phyloP scores from a whole-genome alignment of 2,113 vertebrate species.

The Cavia aperea region DNA sequence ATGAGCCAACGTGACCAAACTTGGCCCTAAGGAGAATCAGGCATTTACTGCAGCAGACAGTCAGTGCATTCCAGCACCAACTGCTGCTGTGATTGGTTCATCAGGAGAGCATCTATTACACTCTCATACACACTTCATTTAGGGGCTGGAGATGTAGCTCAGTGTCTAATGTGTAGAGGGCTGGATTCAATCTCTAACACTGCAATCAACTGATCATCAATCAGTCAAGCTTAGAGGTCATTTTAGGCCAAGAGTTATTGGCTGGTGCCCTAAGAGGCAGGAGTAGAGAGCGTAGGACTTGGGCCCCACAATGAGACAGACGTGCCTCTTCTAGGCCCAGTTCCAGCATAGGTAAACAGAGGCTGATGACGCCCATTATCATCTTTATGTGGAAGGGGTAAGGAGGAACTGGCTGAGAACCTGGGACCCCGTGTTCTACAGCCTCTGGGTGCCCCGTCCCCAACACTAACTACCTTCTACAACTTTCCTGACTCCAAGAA shows the following conservation, averaged over 20 bases:
- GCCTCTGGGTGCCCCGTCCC: background rate
- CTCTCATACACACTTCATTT: background rate
- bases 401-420: background rate
- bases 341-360: background rate
- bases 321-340: background rate
- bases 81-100: background rate
- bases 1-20: background rate
- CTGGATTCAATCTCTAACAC: background rate
- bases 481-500: background rate
- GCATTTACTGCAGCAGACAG: background rate
- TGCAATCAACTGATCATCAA: background rate
- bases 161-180: background rate
- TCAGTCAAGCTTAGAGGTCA: background rate
- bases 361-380: too few species aligned
- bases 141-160: background rate
- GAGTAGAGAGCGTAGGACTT: background rate
- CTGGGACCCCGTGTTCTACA: background rate
- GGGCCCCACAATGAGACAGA: background rate
- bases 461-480: background rate
- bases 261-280: background rate
- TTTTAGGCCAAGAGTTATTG: background rate
- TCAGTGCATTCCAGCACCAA: background rate
- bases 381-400: background rate
- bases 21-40: background rate
- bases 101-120: background rate